Evolutionary conservation across 92 coral and sea anemone genomes (phyloP).

Genomic region (Palythoa heliodiscus): DNA sequence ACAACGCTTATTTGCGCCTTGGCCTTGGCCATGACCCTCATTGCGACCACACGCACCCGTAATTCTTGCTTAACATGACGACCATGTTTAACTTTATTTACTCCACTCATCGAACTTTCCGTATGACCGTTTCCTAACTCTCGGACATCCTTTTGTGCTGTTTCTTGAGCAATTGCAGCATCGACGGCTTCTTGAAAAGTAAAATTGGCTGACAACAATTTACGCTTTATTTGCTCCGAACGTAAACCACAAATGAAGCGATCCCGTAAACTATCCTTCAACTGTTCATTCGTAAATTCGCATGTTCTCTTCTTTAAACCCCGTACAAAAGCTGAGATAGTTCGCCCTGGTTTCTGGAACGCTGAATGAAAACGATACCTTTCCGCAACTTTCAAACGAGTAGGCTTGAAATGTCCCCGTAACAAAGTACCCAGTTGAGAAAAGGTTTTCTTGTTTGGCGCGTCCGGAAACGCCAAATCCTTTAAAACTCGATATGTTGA

Average conservation of each 20-base stretch:
- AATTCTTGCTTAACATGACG: not conserved
- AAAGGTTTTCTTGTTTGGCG: slow-evolving; percentile 17
- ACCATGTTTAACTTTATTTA: not conserved
- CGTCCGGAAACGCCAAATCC: slow-evolving; percentile 7
- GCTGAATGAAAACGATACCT: no score
- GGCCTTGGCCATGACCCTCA: not conserved
- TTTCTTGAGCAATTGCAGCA: not conserved
- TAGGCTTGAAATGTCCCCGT: slow-evolving; percentile 26
- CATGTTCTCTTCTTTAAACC: slow-evolving; percentile 24
- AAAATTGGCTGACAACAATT: not conserved
- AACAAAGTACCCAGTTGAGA: slow-evolving; percentile 38
- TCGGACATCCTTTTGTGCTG: not conserved
- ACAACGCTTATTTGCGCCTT: not conserved
- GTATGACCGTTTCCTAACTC: not conserved
- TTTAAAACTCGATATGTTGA: slow-evolving; percentile 8
- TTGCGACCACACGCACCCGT: not conserved
- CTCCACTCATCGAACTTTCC: not conserved
- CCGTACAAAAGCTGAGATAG: no score
- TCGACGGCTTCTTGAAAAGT: slow-evolving; percentile 26
- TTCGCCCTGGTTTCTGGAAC: no score
- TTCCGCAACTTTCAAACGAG: no score
- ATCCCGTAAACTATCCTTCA: slow-evolving; percentile 43
- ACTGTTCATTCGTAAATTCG: slow-evolving; percentile 31
- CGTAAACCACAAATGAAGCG: slow-evolving; percentile 47
- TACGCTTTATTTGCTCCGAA: slow-evolving; percentile 28